Base-by-base conservation (phyloP, 2,888 invertebrate genomes). In the Drosophila ochracea region DNA sequence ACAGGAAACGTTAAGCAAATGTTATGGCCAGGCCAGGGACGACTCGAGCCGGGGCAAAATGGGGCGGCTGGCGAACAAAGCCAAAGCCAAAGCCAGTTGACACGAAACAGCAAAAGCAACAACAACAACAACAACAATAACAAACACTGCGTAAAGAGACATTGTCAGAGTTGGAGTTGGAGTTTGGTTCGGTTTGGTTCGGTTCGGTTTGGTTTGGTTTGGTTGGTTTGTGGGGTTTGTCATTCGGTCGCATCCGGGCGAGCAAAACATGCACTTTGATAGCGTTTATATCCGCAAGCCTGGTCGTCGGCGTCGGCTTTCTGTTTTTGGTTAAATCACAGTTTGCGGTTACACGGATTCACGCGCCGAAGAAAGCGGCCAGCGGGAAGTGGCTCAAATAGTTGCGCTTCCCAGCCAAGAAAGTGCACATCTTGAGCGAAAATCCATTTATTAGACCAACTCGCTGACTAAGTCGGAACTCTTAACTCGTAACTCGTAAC, bases 281-380 rank as follows among this genome's bases (percentile, higher is more conserved):
- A 89, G 84, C 89, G 89, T 86, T 84, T 86, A 86, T 86, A 86
- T 86, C 85, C 85, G 85, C 85, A 86, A 86, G 84, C 84, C 69
- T 11, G 16, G 41, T 30, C 39, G 28, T 39, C 55, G 41, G 21
- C 72, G 80, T 76, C 78, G 72, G 59, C 72, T 80, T 82, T 77
- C 85, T 86, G 82, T 76, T 86, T 86, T 86, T 86, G 85, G 85
- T 82, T 80, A 86, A 86, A 86, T 86, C 85, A 86, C 84, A 77
- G 88, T 83, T 84, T 85, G 85, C 75, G 89, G 85, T 86, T 86
- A 89, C 87, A 89, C 85, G 85, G 85, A 86, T 89, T 86, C 85
- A 84, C 86, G 85, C 85, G 89, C 85, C 78, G 35, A 89, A 89
- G 89, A 89, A 86, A 89, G 89, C 85, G 77, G 60, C 69, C 73